Evolutionary conservation across 1,140 invertebrate genomes (phyloP), one percentile per base, ranked within the genome.

Genomic region (Dendrolimus punctatus): DNA sequence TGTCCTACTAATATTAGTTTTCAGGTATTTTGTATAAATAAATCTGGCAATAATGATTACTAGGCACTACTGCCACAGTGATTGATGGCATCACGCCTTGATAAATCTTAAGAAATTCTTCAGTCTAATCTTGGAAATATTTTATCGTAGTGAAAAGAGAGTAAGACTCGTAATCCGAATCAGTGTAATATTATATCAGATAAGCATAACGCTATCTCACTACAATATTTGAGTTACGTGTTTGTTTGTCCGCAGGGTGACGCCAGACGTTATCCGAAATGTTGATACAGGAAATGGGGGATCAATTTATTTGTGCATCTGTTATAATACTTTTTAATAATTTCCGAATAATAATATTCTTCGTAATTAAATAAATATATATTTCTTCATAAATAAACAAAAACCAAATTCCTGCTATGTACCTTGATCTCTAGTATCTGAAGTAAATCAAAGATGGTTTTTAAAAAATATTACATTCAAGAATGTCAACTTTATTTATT

Each of bases 181-280:
- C 50, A 51, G 4, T 45, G 41, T n/a, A 45, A 40, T 8, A 9
- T 23, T 44, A 42, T 45, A 51, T 39, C 37, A 51, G 50, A 51
- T 51, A 51, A 51, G 51, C n/a, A 23, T 23, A 23, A 23, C 23
- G 23, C 23, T 44, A 53, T 53, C 40, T 53, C 45, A 39, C 39
- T 47, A 53, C 44, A 52, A 46, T 52, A 52, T 52, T 52, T 53
- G 51, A 53, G 46, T 46, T 40, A 39, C 46, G 45, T 53, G 51
- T 52, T 52, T 46, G 40, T 39, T 9, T 36, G 43, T 41, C 38
- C 36, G 38, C 39, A 40, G n/a, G 43, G 39, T 46, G 51, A 46
- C 51, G 44, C 51, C 44, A 51, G 49, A 40, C 39, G 39, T 37
- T 46, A 40, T 40, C 44, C 44, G 51, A 37, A 23, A 46, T 40